These are phyloP conservation scores for Lasaia peninsularis DNA, from an alignment of 1,140 invertebrate genomes.

Conservation along the genomic window DNA sequence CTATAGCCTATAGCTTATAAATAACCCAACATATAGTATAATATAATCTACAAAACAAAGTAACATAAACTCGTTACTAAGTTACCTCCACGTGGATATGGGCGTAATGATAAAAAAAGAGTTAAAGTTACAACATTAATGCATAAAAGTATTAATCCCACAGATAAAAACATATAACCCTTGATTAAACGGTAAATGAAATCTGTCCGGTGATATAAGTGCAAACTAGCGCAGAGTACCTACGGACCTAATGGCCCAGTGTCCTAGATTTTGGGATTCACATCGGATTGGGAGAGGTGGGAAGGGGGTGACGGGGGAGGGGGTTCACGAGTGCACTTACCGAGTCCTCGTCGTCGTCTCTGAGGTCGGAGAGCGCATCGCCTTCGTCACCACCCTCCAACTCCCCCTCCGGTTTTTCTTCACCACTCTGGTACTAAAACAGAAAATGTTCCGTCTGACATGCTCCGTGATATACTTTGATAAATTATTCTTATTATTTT, in stretches of 20 bases:
- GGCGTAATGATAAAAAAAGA: too few species aligned
- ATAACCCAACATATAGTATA: too few species aligned
- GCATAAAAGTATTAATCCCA: constrained; percentile 17
- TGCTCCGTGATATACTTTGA: too few species aligned
- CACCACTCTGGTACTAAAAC: constrained; percentile 55
- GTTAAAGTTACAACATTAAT: too few species aligned
- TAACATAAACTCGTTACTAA: too few species aligned
- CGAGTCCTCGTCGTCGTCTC: constrained; percentile 71
- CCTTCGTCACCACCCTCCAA: constrained; percentile 45
- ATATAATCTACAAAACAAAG: too few species aligned
- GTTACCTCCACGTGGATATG: too few species aligned
- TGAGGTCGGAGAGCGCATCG: constrained; percentile 64
- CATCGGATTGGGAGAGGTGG: constrained; percentile 25
- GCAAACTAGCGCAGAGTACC: constrained; percentile 44
- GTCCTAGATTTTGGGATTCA: constrained; percentile 55
- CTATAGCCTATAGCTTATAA: too few species aligned
- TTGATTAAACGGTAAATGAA: constrained; percentile 20
- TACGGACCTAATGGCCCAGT: constrained; percentile 53
- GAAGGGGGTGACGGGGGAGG: constrained; percentile 29
- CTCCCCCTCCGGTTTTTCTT: constrained; percentile 50
- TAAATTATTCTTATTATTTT: too few species aligned
- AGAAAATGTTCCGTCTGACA: too few species aligned
- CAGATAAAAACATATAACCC: too few species aligned
- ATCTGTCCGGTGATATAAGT: constrained; percentile 23
- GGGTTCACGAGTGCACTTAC: constrained; percentile 63